Conservation (phyloP, 2,113 vertebrate genomes). For the Tupaia chinensis region DNA sequence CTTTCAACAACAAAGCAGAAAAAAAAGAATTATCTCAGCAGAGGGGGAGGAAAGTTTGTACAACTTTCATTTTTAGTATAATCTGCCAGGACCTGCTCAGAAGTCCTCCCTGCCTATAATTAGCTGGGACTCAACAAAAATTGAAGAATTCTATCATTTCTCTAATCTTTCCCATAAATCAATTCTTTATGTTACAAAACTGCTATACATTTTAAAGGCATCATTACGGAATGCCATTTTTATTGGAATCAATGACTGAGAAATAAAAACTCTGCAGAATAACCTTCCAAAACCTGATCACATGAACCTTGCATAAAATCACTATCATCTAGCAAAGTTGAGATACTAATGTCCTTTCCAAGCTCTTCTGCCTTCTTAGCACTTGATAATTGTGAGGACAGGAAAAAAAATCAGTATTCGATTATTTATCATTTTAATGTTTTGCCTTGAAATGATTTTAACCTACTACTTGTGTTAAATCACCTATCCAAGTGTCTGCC, state of each 20-base stretch:
- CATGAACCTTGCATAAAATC: background rate
- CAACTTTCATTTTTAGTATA: background rate
- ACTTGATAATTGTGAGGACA: background rate
- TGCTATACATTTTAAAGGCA: background rate
- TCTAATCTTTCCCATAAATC: background rate
- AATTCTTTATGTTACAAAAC: background rate
- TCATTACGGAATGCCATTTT: background rate
- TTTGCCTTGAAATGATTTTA: conserved; percentile 34
- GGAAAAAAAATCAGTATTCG: background rate
- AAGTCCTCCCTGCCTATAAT: background rate
- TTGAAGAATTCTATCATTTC: background rate
- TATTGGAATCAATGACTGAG: background rate
- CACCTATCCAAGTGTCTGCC: background rate
- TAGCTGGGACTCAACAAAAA: background rate
- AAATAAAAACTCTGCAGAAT: background rate
- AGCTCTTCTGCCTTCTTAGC: background rate
- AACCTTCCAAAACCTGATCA: background rate
- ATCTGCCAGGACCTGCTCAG: background rate
- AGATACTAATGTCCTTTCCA: background rate
- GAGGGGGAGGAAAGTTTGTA: background rate
- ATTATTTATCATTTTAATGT: background rate
- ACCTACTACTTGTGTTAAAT: background rate
- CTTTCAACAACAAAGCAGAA: background rate
- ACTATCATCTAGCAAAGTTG: background rate
- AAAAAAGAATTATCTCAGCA: background rate